Conservation (phyloP, 2,888 invertebrate species). For the Elysia crispata region DNA sequence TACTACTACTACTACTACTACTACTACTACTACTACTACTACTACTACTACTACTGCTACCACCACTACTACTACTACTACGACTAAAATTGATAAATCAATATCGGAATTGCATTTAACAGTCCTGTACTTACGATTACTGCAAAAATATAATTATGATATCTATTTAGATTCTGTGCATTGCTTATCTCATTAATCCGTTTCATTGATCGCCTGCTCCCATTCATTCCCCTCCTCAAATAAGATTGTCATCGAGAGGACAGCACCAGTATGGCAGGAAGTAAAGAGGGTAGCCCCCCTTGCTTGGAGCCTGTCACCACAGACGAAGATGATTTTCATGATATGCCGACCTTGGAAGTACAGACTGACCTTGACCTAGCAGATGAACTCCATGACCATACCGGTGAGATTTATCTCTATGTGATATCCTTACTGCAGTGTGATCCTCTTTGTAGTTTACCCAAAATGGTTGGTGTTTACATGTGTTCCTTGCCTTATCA, state of each 20-base stretch:
- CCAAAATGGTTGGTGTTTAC: too few species aligned
- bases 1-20: not conserved
- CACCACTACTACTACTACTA: too few species aligned
- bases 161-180: not conserved
- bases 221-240: too few species aligned
- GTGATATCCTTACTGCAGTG: too few species aligned
- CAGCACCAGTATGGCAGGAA: constrained; percentile 16
- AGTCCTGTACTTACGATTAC: not conserved
- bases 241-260: not conserved
- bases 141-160: too few species aligned
- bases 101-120: not conserved
- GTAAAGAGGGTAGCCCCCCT: constrained; percentile 39
- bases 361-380: constrained; percentile 36
- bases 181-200: not conserved
- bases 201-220: too few species aligned
- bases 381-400: constrained; percentile 30
- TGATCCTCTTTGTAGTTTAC: too few species aligned
- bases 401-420: too few species aligned
- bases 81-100: too few species aligned
- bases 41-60: too few species aligned
- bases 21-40: not conserved
- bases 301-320: constrained; percentile 32
- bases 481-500: too few species aligned
- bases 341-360: constrained; percentile 42
- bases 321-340: constrained; percentile 34